Percentiles rank a stretch among this genome's conserved stretches.
phyloP scores from a whole-genome alignment of 1,140 invertebrate species.

The Zophobas atratus region DNA sequence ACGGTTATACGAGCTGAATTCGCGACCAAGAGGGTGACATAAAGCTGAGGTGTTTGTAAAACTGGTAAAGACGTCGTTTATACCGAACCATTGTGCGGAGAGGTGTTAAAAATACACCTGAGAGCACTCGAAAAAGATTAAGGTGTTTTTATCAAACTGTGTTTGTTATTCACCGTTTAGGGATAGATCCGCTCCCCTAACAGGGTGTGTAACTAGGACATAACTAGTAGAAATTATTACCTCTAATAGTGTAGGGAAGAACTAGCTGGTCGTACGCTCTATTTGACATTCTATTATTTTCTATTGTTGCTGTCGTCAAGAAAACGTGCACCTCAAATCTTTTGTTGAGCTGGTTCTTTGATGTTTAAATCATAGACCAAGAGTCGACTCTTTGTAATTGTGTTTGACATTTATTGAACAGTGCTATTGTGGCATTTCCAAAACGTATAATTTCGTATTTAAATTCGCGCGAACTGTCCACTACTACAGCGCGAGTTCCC shows the following conservation, averaged over 20 bases:
- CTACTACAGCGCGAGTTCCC: constrained; percentile 8
- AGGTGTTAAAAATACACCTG: constrained; percentile 59
- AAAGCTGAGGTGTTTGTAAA: constrained; percentile 39
- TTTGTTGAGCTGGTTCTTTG: constrained; percentile 30
- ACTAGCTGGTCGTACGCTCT: constrained; percentile 45
- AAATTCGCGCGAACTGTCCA: constrained; percentile 13
- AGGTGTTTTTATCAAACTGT: constrained; percentile 57
- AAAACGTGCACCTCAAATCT: constrained; percentile 35
- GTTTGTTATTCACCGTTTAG: constrained; percentile 55
- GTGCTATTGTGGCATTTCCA: constrained; percentile 7
- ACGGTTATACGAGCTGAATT: constrained; percentile 52
- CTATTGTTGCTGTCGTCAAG: constrained; percentile 47
- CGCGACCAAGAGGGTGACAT: constrained; percentile 46
- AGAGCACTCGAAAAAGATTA: constrained; percentile 57
- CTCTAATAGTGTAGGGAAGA: constrained; percentile 49
- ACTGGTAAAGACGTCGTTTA: constrained; percentile 40
- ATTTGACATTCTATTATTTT: constrained; percentile 51
- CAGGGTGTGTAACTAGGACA: constrained; percentile 42
- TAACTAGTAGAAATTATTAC: constrained; percentile 50
- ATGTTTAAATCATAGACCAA: constrained; percentile 47
- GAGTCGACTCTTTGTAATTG: constrained; percentile 41
- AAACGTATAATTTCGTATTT: constrained; percentile 38
- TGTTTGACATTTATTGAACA: constrained; percentile 42
- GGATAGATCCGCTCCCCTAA: constrained; percentile 47
- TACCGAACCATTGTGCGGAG: constrained; percentile 47